Evolutionary conservation across 2,113 vertebrate species (phyloP).

Genomic region (Camelus bactrianus): DNA sequence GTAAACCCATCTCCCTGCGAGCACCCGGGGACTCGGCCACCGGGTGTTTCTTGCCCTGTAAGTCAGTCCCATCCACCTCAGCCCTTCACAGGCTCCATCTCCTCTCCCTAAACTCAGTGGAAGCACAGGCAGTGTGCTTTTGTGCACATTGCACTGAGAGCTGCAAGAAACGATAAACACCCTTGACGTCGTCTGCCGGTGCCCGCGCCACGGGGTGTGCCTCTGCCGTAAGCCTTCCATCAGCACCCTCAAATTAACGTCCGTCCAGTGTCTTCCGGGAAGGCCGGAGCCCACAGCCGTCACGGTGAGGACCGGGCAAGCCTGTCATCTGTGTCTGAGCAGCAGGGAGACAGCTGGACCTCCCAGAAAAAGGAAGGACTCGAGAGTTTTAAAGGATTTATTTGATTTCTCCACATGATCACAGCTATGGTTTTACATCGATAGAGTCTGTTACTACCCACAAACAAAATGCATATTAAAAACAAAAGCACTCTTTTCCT

Average conservation of each 20-base stretch:
- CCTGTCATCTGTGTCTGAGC: background rate
- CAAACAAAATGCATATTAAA: constrained; percentile 94
- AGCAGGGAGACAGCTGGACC: constrained; percentile 48
- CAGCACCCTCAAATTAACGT: background rate
- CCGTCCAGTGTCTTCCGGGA: background rate
- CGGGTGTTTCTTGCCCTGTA: too few relatives aligned
- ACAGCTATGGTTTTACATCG: constrained; percentile 96
- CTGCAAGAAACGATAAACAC: background rate
- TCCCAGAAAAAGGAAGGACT: constrained; percentile 80
- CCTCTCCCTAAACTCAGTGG: too few relatives aligned
- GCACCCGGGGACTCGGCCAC: background rate
- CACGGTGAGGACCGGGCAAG: fast-evolving
- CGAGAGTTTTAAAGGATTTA: constrained; percentile 91
- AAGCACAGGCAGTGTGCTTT: too few relatives aligned
- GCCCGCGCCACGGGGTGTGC: fast-evolving
- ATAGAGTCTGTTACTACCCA: constrained; percentile 93
- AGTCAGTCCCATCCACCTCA: too few relatives aligned
- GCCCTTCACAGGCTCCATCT: background rate
- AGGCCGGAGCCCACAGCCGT: too few relatives aligned
- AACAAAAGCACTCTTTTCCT: constrained; percentile 91
- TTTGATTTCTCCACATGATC: constrained; percentile 95
- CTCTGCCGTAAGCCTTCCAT: background rate
- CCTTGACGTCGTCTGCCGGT: background rate
- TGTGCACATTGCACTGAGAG: background rate
- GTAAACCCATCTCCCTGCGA: background rate